These are phyloP conservation scores for Melinopterus prodromus DNA, from an alignment of 2,888 invertebrate species.

Conservation along the genomic window DNA sequence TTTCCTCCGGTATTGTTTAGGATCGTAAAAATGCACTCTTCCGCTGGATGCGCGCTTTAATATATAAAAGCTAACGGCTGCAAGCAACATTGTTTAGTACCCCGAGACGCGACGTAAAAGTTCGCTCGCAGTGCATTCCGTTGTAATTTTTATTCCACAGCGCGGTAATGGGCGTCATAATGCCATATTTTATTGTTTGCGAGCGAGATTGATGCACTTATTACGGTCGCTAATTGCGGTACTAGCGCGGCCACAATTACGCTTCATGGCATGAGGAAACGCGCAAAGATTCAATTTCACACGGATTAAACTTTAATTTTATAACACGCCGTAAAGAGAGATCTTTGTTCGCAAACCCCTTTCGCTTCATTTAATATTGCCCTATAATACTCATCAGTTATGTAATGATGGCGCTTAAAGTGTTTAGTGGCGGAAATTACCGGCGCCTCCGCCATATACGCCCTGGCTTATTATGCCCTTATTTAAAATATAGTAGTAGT, in stretches of 20 bases:
- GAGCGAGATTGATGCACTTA: not conserved
- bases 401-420: not conserved
- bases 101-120: not conserved
- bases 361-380: not conserved
- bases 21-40: not conserved
- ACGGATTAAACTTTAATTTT: conserved; percentile 4
- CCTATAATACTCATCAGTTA: not conserved
- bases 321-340: not conserved
- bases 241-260: not conserved
- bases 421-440: not conserved
- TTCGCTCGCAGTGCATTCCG: not conserved
- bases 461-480: too few species aligned
- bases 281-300: not conserved
- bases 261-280: not conserved
- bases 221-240: not conserved
- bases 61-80: not conserved
- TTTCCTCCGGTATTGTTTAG: not conserved
- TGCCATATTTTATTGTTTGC: not conserved
- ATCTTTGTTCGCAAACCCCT: not conserved
- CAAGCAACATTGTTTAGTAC: not conserved
- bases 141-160: not conserved
- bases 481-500: too few species aligned
- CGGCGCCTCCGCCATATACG: too few species aligned
- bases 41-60: not conserved
- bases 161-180: not conserved